Base-by-base conservation (phyloP, 2,113 vertebrate species). In the Empidonax alnorum region DNA sequence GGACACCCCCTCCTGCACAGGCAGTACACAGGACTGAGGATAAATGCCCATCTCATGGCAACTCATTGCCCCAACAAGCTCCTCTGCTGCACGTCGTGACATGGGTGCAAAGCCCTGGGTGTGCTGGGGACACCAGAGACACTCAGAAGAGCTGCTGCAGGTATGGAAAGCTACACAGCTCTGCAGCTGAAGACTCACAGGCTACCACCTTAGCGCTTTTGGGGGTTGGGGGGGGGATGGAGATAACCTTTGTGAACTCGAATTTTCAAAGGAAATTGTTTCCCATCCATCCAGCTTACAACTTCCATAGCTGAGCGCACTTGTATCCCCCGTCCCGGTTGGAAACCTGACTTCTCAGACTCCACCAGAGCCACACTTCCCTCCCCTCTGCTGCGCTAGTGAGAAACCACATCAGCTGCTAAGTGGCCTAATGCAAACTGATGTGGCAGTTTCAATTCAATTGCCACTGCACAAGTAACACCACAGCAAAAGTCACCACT, bases 371-470 rank as follows among this genome's bases (percentile, higher is more conserved):
- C 75, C 56, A 39, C 56, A 0, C 50, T 90, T 90, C 42, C 72
- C 76, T 55, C 37, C 55, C 49, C 30, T 61, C 25, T 5, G 14
- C 66, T 5, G 12, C 2, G 20, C 65, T 46, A 3, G 41, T 33
- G 87, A 94, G 91, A 82, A 89, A 52, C 77, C 18, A 2, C 78
- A 20, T 96, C 96, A 84, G 85, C 85, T 77, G 87, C 79, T 93
- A 78, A 88, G 55, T 49, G 71, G 65, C 79, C 85, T 92, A 96
- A 94, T 55, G 76, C 79, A 69, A 94, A 93, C 88, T 37, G 93
- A 96, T 86, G 90, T 75, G 88, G 85, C 90, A 94, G 87, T 9
- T 90, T 94, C 90, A 90, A 95, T 90, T 74, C 94, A 67, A 93
- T 92, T 90, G 92, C 88, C 61, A 61, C 52, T 6, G 25, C 88